Conservation (phyloP, 2,888 invertebrate genomes). For the Drosophila melanosoma region DNA sequence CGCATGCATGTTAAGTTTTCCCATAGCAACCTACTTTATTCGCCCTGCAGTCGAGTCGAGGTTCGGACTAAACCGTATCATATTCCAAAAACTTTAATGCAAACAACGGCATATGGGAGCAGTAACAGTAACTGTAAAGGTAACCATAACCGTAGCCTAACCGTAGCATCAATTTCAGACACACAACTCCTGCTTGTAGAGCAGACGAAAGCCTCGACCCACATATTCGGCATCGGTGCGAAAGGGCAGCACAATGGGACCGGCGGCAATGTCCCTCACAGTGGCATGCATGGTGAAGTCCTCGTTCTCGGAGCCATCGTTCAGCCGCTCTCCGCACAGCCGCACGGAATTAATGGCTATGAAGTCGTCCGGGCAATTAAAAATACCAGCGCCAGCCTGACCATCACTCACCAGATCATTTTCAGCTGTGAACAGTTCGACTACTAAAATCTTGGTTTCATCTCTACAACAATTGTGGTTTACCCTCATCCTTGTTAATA, state of each 20-base stretch:
- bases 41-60: constrained; percentile 58
- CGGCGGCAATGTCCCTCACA: constrained; percentile 89
- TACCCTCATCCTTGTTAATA: constrained; percentile 89
- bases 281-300: constrained; percentile 89
- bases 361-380: constrained; percentile 91
- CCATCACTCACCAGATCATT: constrained; percentile 87
- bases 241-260: constrained; percentile 90
- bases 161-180: constrained; percentile 54
- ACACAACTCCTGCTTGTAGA: constrained; percentile 90
- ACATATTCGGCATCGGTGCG: constrained; percentile 88
- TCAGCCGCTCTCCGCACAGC: constrained; percentile 90
- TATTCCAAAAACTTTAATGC: constrained; percentile 53
- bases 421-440: constrained; percentile 86
- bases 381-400: constrained; percentile 91
- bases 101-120: constrained; percentile 57
- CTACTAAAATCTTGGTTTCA: background rate
- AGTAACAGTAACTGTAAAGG: constrained; percentile 30
- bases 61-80: constrained; percentile 64
- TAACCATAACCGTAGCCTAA: constrained; percentile 27
- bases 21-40: constrained; percentile 47
- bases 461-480: constrained; percentile 13
- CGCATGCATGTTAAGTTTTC: constrained; percentile 62
- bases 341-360: constrained; percentile 89
- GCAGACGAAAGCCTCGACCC: constrained; percentile 89
- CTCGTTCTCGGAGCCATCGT: constrained; percentile 87